A percentile compares a stretch with the other conserved stretches of the same genome.
phyloP scores from a whole-genome alignment of 2,888 invertebrate species.

The Trachelus iudaicus region DNA sequence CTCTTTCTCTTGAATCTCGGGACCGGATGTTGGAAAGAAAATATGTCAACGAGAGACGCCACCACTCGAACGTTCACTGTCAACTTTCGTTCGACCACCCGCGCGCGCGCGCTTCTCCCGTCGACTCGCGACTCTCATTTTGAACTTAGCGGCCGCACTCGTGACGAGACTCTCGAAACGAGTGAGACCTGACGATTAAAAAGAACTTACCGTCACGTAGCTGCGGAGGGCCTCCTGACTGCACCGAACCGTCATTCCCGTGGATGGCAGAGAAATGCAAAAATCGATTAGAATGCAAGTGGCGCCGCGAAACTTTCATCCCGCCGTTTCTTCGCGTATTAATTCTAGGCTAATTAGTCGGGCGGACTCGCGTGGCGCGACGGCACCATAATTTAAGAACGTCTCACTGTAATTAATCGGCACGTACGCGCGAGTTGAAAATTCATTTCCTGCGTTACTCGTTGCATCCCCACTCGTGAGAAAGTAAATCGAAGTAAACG shows the following conservation, averaged over 20 bases:
- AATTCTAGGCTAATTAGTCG: background rate
- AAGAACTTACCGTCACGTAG: background rate
- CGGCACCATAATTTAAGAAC: background rate
- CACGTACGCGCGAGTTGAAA: background rate
- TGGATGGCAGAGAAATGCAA: background rate
- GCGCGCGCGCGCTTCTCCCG: background rate
- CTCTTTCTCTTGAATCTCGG: background rate
- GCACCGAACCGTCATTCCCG: background rate
- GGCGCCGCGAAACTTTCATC: background rate
- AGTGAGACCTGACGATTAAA: background rate
- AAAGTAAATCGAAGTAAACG: background rate
- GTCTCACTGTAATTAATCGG: background rate
- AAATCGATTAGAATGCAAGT: background rate
- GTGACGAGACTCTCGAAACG: background rate
- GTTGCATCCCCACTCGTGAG: too few relatives aligned
- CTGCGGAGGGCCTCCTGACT: background rate
- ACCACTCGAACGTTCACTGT: background rate
- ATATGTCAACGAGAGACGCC: background rate
- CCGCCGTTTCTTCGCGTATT: background rate
- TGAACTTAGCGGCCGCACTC: background rate
- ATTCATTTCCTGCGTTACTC: background rate
- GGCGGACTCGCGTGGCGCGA: background rate
- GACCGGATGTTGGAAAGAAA: background rate
- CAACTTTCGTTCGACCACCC: background rate
- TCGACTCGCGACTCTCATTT: background rate